Evolutionary conservation across 2,797 vertebrate genomes (phyloP), one percentile per base, ranked within the genome.

Genomic region (Gymnoscopelus microlampas): DNA sequence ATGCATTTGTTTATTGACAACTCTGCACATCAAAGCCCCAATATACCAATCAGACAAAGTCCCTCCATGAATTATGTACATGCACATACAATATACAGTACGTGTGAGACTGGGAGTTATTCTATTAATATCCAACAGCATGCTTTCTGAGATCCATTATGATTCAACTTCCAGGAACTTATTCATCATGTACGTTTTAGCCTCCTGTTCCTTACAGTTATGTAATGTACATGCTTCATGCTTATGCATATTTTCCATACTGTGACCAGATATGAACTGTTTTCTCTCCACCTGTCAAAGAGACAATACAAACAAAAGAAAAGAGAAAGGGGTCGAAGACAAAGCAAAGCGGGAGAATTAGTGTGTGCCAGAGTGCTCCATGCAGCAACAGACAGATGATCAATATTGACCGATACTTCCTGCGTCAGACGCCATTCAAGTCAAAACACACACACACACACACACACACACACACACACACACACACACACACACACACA

Each of bases 381-480:
- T 74, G 83, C 69, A 77, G 84, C 56, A 75, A 84, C 82, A 90
- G 89, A 87, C 79, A 76, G 73, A 70, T 77, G 80, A 89, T 93
- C 91, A 93, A 92, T 91, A 93, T 91, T 93, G 91, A 91, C 88
- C 78, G 85, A 88, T 89, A 89, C 90, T 87, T 87, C 82, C 73
- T 75, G 81, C 80, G 84, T 89, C 75, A 89, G 86, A 89, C 80
- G 39, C 85, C 91, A 88, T 89, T 92, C 90, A 91, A 85, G 85
- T 90, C 80, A 81, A 83, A 81, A 76, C 53, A 68, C 78, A 76
- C 83, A 84, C 79, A 77, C 74, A 83, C 62, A 59, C 47, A 60
- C 49, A 23, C 29, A 24, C 14, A 50, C 12, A 57, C 60, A 57
- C 64, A 35, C 32, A 56, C 67, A 39, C 79, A 82, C 57, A 73